These are phyloP conservation scores for Papilio aristodemus DNA, from an alignment of 1,140 invertebrate genomes.

Conservation along the genomic window DNA sequence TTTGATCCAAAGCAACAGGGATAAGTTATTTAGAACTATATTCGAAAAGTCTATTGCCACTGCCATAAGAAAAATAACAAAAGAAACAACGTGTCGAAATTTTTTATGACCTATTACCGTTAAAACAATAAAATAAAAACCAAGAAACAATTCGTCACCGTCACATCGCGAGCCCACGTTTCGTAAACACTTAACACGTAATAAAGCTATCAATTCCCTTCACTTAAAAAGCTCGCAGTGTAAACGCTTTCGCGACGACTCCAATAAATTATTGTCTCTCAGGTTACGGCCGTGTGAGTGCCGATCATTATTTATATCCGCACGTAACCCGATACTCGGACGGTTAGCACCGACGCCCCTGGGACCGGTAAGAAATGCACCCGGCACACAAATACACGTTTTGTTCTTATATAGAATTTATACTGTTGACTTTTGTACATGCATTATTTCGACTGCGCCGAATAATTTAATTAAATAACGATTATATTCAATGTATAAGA, in stretches of 20 bases:
- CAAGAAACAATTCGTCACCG: constrained; percentile 7
- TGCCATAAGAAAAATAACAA: background rate
- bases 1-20: background rate
- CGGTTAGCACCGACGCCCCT: background rate
- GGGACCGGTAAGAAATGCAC: constrained; percentile 9
- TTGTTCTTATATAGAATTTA: constrained; percentile 13
- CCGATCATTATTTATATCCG: constrained; percentile 30
- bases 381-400: background rate
- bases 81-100: background rate
- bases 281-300: constrained; percentile 27
- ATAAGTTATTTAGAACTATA: no score
- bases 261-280: constrained; percentile 30
- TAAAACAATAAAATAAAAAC: background rate
- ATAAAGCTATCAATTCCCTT: constrained; percentile 25
- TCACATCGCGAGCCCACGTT: constrained; percentile 4
- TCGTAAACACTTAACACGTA: constrained; percentile 27
- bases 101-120: background rate
- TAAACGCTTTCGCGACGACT: constrained; percentile 25
- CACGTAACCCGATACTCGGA: constrained; percentile 25
- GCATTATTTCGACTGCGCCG: background rate
- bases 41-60: no score
- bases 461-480: background rate
- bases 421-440: constrained; percentile 7
- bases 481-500: background rate
- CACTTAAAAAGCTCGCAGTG: constrained; percentile 25